Conservation (phyloP, 2,888 invertebrate genomes). For the Tachystola acroxantha region DNA sequence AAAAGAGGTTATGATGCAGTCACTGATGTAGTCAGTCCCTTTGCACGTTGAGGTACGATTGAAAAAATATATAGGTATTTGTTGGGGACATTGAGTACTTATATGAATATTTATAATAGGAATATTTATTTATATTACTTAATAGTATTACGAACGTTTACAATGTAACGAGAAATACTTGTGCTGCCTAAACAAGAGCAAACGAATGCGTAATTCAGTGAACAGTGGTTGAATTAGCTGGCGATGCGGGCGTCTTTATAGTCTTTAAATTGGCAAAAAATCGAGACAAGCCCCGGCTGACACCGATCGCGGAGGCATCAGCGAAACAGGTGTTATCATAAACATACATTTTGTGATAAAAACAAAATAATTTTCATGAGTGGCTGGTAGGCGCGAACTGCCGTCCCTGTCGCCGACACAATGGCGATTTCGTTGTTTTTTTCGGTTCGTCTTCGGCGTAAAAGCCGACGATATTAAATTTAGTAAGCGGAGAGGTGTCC, state of each 20-base stretch:
- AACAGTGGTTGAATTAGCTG: conserved; percentile 75
- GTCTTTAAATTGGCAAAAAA: conserved; percentile 77
- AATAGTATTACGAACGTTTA: no score
- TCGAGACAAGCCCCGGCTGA: conserved; percentile 69
- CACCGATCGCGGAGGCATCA: conserved; percentile 76
- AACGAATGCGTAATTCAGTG: conserved; percentile 67
- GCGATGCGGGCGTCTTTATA: conserved; percentile 74
- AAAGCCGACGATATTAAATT: conserved; percentile 76
- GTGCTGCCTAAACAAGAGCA: conserved; percentile 40
- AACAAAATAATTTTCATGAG: conserved; percentile 78
- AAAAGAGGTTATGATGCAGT: conserved; percentile 4
- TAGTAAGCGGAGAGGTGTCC: conserved; percentile 78
- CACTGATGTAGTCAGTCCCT: background rate
- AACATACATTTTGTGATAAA: conserved; percentile 77
- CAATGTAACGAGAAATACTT: conserved; percentile 22
- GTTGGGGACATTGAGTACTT: background rate
- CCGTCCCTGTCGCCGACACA: conserved; percentile 74
- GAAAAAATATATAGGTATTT: background rate
- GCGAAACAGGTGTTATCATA: conserved; percentile 78
- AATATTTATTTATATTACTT: background rate
- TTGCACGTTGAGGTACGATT: no score
- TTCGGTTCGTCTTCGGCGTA: conserved; percentile 61
- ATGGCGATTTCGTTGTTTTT: conserved; percentile 73
- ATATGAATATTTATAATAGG: background rate
- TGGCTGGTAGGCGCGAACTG: conserved; percentile 75